A percentile compares a stretch with the other conserved stretches of the same genome.
Conservation (phyloP, 2,113 vertebrate species). For the Thalassoma bifasciatum region DNA sequence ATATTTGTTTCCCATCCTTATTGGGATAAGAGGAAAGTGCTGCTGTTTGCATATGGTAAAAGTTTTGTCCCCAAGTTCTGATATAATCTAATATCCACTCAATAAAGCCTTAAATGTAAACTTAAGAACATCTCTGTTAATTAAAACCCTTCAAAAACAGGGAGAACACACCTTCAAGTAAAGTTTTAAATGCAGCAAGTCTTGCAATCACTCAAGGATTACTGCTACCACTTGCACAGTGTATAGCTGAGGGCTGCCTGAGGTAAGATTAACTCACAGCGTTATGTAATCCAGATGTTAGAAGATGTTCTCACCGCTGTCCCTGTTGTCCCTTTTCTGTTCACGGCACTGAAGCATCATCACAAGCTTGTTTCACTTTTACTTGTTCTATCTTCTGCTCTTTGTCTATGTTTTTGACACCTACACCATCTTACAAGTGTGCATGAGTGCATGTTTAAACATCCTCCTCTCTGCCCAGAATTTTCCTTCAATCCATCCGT, state of each 20-base stretch:
- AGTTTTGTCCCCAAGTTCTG: background rate
- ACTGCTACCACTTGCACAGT: conserved; percentile 58
- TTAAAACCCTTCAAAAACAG: conserved; percentile 35
- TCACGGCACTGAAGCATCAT: conserved; percentile 24
- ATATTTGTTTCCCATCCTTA: background rate
- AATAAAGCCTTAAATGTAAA: conserved; percentile 18
- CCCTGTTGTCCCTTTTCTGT: conserved; percentile 41
- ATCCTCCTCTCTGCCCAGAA: background rate
- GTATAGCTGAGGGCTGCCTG: conserved; percentile 57
- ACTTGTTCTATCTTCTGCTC: background rate
- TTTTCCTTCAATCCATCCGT: conserved; percentile 4
- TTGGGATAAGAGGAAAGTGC: background rate
- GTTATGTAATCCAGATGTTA: conserved; percentile 68
- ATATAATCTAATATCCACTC: conserved; percentile 6
- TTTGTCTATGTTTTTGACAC: conserved; percentile 13
- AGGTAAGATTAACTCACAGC: conserved; percentile 64
- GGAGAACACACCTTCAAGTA: conserved; percentile 31
- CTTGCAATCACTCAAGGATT: conserved; percentile 57
- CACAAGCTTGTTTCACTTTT: background rate
- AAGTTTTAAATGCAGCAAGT: conserved; percentile 46
- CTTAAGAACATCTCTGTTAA: conserved; percentile 54
- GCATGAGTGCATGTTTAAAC: background rate
- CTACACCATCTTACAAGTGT: conserved; percentile 9
- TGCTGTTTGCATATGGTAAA: background rate
- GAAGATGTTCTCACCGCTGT: conserved; percentile 44